Evolutionary conservation across 2,113 vertebrate species (phyloP).

Genomic region (Oryctolagus cuniculus): mOryCun1.1 NC_091438.1:29305001-29305500

Average conservation of each 20-base stretch:
- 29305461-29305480: too few species aligned
- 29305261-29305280: background rate
- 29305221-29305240: background rate
- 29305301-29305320: background rate
- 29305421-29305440: background rate
- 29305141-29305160: background rate
- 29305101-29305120: background rate
- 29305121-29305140: conserved; percentile 17
- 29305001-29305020: background rate
- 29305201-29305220: background rate
- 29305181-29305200: conserved; percentile 9
- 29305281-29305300: background rate
- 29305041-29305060: background rate
- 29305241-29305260: conserved; percentile 4
- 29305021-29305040: background rate
- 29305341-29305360: background rate
- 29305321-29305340: conserved; percentile 13
- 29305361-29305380: conserved; percentile 1
- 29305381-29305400: background rate
- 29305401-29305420: background rate
- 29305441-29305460: background rate
- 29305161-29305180: background rate
- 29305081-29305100: background rate
- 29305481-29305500: too few species aligned
- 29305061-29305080: conserved; percentile 8